Evolutionary conservation across 2,113 vertebrate genomes (phyloP).

Genomic region (Oreochromis niloticus): DNA sequence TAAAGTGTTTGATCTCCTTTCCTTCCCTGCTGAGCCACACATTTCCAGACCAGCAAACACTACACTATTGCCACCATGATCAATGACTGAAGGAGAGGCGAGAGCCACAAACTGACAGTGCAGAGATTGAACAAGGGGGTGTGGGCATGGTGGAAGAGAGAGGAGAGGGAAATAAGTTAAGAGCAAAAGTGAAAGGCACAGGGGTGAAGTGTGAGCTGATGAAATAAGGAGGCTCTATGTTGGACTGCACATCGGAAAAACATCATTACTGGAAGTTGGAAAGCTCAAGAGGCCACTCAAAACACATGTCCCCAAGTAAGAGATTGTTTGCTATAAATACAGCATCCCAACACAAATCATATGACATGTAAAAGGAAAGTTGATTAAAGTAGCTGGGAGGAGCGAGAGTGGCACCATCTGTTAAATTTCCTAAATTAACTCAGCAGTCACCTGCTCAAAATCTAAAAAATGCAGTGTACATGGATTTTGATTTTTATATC

Average conservation of each 20-base stretch:
- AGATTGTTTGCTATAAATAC: background rate
- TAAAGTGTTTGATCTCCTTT: slow-evolving; percentile 74
- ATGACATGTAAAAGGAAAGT: background rate
- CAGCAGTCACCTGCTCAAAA: background rate
- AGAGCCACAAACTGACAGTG: slow-evolving; percentile 62
- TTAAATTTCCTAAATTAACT: background rate
- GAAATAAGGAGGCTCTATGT: background rate
- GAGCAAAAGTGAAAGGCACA: slow-evolving; percentile 14
- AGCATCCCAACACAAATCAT: slow-evolving; percentile 1
- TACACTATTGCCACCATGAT: slow-evolving; percentile 60
- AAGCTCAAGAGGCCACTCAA: background rate
- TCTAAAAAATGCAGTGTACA: background rate
- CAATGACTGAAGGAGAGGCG: slow-evolving; percentile 64
- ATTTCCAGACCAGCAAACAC: slow-evolving; percentile 55
- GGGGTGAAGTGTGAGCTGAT: slow-evolving; percentile 2
- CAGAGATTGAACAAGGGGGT: slow-evolving; percentile 58
- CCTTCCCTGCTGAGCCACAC: slow-evolving; percentile 49
- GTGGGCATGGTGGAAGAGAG: background rate
- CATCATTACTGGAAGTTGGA: background rate
- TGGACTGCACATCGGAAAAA: background rate
- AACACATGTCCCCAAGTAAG: background rate
- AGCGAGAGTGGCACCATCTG: background rate
- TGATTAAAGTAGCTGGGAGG: background rate
- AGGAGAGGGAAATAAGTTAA: slow-evolving; percentile 18
- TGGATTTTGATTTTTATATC: background rate